phyloP scores from a whole-genome alignment of 2,888 invertebrate species.

The Ochropleura plecta region DNA sequence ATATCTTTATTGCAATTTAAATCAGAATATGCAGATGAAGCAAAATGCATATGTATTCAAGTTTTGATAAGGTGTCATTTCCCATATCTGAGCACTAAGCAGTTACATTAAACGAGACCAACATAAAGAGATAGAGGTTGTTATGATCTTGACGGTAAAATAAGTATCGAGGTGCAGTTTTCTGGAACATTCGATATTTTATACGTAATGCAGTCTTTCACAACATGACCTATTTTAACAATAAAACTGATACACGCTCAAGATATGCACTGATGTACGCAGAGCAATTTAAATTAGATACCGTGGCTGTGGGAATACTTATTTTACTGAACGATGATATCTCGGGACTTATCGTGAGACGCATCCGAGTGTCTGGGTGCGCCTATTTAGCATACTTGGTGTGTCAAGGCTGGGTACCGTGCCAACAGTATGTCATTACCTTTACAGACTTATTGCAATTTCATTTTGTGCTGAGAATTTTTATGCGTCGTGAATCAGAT shows the following conservation, averaged over 20 bases:
- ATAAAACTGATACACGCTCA: constrained; percentile 66
- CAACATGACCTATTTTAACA: constrained; percentile 64
- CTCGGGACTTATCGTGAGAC: constrained; percentile 59
- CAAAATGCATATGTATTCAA: constrained; percentile 5
- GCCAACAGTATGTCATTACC: constrained; percentile 59
- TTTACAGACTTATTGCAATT: constrained; percentile 47
- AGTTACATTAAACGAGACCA: neutral
- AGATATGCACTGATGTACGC: constrained; percentile 70
- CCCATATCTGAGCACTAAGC: constrained; percentile 7
- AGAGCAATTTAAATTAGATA: constrained; percentile 73
- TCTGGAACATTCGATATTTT: constrained; percentile 10
- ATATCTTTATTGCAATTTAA: constrained; percentile 36
- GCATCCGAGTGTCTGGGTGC: constrained; percentile 50
- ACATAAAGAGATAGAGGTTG: neutral
- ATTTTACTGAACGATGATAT: constrained; percentile 66
- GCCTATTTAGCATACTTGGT: constrained; percentile 60
- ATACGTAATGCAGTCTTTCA: constrained; percentile 18
- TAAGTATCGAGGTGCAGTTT: neutral
- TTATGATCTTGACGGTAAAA: constrained; percentile 11
- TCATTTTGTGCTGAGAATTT: constrained; percentile 57
- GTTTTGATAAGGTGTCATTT: constrained; percentile 18
- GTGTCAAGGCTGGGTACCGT: constrained; percentile 65
- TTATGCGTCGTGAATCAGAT: constrained; percentile 40
- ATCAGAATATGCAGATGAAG: constrained; percentile 40
- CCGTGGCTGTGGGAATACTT: constrained; percentile 62